Conservation (phyloP, 2,797 vertebrate species). For the Hybognathus amarus region DNA sequence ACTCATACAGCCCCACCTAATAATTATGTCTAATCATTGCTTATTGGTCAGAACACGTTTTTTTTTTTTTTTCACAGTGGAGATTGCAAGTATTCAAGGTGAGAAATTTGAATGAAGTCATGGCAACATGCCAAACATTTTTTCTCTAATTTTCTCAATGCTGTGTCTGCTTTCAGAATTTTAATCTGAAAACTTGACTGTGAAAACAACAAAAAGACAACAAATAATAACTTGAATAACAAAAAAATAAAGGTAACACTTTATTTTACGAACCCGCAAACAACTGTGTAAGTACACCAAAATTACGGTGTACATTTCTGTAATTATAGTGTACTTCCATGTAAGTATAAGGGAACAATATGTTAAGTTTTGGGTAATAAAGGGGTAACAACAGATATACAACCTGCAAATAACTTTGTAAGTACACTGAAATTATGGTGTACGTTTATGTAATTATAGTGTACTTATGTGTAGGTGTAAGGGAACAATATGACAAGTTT, state of each 20-base stretch:
- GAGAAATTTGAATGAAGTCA: slow-evolving; percentile 17
- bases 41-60: slow-evolving; percentile 28
- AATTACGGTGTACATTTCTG: no score
- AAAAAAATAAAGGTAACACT: background rate
- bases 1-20: slow-evolving; percentile 10
- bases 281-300: no score
- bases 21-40: slow-evolving; percentile 32
- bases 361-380: no score
- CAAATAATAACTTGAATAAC: background rate
- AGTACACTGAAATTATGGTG: no score
- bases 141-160: slow-evolving; percentile 8
- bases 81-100: slow-evolving; percentile 29
- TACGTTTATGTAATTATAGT: no score
- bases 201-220: background rate
- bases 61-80: background rate
- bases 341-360: no score
- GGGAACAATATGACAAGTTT: no score
- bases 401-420: no score
- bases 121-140: slow-evolving; percentile 28
- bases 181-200: background rate
- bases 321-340: no score
- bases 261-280: no score
- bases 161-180: slow-evolving; percentile 10
- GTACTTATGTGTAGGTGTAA: no score
- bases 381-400: no score